Evolutionary conservation across 2,888 invertebrate species (phyloP).

Genomic region (Hypsopygia costalis): DNA sequence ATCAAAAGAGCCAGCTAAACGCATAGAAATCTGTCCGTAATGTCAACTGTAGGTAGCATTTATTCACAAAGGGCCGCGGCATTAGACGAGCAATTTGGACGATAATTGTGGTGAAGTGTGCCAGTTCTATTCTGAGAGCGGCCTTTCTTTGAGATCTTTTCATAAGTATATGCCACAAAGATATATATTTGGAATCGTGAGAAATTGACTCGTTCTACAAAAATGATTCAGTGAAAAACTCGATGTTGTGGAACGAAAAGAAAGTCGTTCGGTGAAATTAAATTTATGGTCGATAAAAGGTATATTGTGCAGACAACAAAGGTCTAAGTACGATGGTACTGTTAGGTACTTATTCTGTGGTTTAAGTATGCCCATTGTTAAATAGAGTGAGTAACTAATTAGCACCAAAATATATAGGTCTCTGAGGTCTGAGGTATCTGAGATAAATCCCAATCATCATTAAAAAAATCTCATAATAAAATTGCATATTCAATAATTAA

Average conservation of each 20-base stretch:
- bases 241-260: neutral
- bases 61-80: constrained; percentile 44
- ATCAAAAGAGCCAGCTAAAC: constrained; percentile 44
- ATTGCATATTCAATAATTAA: too few relatives aligned
- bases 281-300: too few relatives aligned
- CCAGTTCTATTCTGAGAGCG: constrained; percentile 15
- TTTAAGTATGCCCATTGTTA: too few relatives aligned
- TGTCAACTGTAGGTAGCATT: constrained; percentile 40
- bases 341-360: too few relatives aligned
- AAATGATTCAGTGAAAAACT: neutral
- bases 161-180: constrained; percentile 12
- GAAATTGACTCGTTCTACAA: neutral
- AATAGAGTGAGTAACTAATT: too few relatives aligned
- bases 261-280: neutral
- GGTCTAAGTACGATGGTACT: too few relatives aligned
- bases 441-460: too few relatives aligned
- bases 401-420: too few relatives aligned
- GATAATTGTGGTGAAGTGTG: constrained; percentile 31
- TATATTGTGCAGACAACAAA: too few relatives aligned
- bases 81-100: constrained; percentile 37
- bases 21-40: constrained; percentile 49
- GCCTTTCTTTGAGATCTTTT: constrained; percentile 26
- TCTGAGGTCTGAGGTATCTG: too few relatives aligned
- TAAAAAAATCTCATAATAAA: too few relatives aligned
- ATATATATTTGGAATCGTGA: constrained; percentile 4